A percentile compares a stretch with the other conserved stretches of the same genome.
Evolutionary conservation across 2,797 vertebrate species (phyloP).

Genomic region (Apogon hyalosoma): DNA sequence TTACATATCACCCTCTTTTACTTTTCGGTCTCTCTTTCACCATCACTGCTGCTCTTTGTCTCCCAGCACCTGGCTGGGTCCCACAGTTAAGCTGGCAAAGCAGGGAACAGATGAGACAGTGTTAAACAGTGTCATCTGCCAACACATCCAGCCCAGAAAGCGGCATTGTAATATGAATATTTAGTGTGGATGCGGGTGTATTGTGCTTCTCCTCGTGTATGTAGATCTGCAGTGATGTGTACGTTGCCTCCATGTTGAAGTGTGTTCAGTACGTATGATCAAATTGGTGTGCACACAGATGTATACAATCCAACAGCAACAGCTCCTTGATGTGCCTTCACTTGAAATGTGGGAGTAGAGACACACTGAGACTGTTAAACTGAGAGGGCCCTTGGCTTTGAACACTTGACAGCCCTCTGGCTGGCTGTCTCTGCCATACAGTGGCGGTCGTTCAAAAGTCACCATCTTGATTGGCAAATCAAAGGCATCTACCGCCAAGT

Average conservation of each 20-base stretch:
- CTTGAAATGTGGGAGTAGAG: slow-evolving; percentile 56
- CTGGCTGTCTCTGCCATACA: slow-evolving; percentile 65
- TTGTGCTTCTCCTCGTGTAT: not conserved
- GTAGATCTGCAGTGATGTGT: slow-evolving; percentile 8
- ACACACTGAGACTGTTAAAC: slow-evolving; percentile 65
- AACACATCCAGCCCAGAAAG: slow-evolving; percentile 60
- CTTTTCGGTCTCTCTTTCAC: not conserved
- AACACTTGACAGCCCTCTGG: slow-evolving; percentile 68
- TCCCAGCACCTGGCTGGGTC: slow-evolving; percentile 57
- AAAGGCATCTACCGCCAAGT: slow-evolving; percentile 67
- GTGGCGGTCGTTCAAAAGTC: slow-evolving; percentile 75
- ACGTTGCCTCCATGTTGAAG: slow-evolving; percentile 18
- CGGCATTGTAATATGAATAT: slow-evolving; percentile 40
- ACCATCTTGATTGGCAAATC: slow-evolving; percentile 77
- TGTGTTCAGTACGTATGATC: slow-evolving; percentile 33
- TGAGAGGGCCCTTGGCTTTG: slow-evolving; percentile 70
- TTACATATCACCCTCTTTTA: slow-evolving; percentile 32
- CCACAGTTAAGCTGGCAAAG: slow-evolving; percentile 65
- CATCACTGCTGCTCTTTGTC: slow-evolving; percentile 15
- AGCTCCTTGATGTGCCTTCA: slow-evolving; percentile 57
- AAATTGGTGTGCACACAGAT: slow-evolving; percentile 35
- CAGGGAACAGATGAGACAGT: slow-evolving; percentile 64
- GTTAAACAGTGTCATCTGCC: slow-evolving; percentile 75
- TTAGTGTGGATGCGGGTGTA: slow-evolving; percentile 16
- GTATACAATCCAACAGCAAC: slow-evolving; percentile 43